Evolutionary conservation across 1,140 invertebrate species (phyloP), one percentile per base, ranked within the genome.

Genomic region (Achroia grisella): DNA sequence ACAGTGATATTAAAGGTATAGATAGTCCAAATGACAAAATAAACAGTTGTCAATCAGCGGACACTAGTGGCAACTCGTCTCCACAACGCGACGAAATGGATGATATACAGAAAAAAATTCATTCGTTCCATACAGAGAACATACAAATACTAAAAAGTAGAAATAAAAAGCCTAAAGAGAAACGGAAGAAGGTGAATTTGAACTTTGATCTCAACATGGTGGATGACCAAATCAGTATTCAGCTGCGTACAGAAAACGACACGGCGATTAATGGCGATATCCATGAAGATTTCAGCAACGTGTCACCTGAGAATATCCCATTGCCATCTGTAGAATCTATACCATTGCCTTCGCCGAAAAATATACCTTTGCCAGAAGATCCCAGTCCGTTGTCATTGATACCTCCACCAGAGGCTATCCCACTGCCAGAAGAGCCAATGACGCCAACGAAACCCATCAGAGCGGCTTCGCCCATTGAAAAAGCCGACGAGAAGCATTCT

Each of bases 41-140:
- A 1, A 72, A 78, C 40, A 80, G 77, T 48, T 75, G 76, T 5
- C 75, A 85, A 41, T 86, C 86, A 0, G 76, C 78, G 0, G 84
- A 87, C 52, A 87, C 86, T 0, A 86, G 83, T 40, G 82, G 86
- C 1, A 85, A 83, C 45, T 87, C 86, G 0, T 87, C 86, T 0
- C 86, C 86, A 4, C 71, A 85, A 36, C 60, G 78, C 0, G 88
- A 89, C 52, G 87, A 88, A 45, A 86, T 87, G 74, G 86, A 87
- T 50, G 89, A 89, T 51, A 89, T 89, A 36, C 88, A 89, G 62
- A 88, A 89, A 54, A 87, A 88, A 60, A 81, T 89, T 45, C 82
- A 88, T 37, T 88, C 86, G 12, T 89, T 89, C 68, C 88, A 89
- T 55, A 88, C 87, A 1, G 88, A 87, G 49, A 89, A 89, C 52